These are phyloP conservation scores for Platygyra sinensis DNA, from an alignment of 64 coral and sea anemone species.

Conservation along the genomic window DNA sequence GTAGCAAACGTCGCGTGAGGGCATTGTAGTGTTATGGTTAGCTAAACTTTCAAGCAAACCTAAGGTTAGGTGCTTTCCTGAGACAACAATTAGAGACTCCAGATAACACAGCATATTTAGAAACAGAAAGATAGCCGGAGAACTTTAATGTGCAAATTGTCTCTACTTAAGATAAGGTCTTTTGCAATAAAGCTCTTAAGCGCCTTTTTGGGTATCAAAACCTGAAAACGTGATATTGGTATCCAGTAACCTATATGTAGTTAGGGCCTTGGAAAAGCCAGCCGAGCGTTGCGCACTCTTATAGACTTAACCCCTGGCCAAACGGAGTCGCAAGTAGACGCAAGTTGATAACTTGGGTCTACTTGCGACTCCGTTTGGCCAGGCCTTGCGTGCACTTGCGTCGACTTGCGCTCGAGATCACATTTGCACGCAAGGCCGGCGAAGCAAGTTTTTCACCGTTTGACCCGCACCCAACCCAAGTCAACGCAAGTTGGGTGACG, in stretches of 20 bases:
- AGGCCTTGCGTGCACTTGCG: too few relatives aligned
- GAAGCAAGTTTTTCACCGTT: too few relatives aligned
- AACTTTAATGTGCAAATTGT: slow-evolving; percentile 51
- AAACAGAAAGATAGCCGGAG: background rate
- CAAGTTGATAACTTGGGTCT: too few relatives aligned
- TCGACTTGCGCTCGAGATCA: too few relatives aligned
- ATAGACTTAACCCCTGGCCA: too few relatives aligned
- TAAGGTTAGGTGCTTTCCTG: background rate
- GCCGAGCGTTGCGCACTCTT: background rate
- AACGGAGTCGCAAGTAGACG: too few relatives aligned
- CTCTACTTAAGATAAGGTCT: slow-evolving; percentile 40
- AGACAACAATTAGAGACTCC: background rate
- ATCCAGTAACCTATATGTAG: background rate
- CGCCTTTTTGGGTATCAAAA: slow-evolving; percentile 1
- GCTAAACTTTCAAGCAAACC: background rate
- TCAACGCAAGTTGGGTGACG: too few relatives aligned
- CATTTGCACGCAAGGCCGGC: too few relatives aligned
- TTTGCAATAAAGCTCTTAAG: slow-evolving; percentile 14
- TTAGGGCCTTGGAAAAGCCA: background rate
- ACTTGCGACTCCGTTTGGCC: too few relatives aligned
- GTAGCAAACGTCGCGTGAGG: background rate
- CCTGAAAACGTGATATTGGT: background rate
- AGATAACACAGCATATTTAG: background rate
- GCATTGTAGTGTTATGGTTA: background rate
- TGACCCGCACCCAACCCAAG: too few relatives aligned